phyloP scores from a whole-genome alignment of 1,140 invertebrate genomes.

The Drosophila novamexicana region DNA sequence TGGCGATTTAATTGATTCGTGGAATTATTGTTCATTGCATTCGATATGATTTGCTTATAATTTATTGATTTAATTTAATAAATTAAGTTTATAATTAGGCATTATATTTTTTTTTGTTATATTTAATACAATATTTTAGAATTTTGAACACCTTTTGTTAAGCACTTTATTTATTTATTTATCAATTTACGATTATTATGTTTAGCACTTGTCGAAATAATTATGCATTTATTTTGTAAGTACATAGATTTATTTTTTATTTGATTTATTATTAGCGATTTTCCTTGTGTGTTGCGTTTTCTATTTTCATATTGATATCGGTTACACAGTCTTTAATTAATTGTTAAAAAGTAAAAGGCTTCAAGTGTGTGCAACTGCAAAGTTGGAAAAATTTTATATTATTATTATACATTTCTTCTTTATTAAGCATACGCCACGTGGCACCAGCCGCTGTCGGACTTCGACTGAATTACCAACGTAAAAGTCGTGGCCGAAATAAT shows the following conservation, averaged over 20 bases:
- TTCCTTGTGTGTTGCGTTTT: slow-evolving; percentile 7
- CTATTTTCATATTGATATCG: slow-evolving; percentile 48
- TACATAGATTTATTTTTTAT: slow-evolving; percentile 23
- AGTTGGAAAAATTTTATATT: background rate
- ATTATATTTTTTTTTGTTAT: slow-evolving; percentile 2
- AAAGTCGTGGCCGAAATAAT: slow-evolving; percentile 18
- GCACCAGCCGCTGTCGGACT: slow-evolving; percentile 58
- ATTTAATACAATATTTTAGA: slow-evolving; percentile 41
- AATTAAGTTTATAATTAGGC: slow-evolving; percentile 22
- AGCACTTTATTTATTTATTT: slow-evolving; percentile 53
- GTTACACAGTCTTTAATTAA: slow-evolving; percentile 67
- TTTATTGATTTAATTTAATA: slow-evolving; percentile 15
- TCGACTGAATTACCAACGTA: slow-evolving; percentile 32
- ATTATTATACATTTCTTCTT: slow-evolving; percentile 2
- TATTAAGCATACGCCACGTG: slow-evolving; percentile 75
- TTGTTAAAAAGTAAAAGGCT: slow-evolving; percentile 52
- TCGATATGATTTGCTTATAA: slow-evolving; percentile 40
- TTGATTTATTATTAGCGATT: slow-evolving; percentile 29
- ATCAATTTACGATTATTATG: slow-evolving; percentile 19
- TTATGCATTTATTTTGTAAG: slow-evolving; percentile 22
- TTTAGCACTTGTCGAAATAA: slow-evolving; percentile 11
- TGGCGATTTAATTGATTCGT: slow-evolving; percentile 12
- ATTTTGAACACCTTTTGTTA: slow-evolving; percentile 71
- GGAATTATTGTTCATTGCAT: slow-evolving; percentile 21
- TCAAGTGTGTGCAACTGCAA: slow-evolving; percentile 47